Evolutionary conservation across 2,113 vertebrate species (phyloP).

Genomic region (Mobula hypostoma): DNA sequence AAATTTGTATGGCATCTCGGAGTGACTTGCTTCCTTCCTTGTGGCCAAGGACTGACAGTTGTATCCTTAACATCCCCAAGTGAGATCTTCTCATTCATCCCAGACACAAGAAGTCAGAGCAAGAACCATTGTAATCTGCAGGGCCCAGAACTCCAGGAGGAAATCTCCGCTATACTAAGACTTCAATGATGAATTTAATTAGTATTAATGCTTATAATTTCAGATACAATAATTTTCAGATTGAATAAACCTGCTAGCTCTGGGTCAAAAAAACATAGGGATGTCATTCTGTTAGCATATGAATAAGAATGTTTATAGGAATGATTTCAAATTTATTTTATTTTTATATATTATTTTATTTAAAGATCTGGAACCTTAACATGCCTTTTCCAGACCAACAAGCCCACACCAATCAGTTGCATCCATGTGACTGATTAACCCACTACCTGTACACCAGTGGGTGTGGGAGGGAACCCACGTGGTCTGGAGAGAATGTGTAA

Average conservation of each 20-base stretch:
- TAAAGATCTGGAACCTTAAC: no score
- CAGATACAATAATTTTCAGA: not conserved
- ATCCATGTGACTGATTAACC: no score
- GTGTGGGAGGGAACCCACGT: no score
- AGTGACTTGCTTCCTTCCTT: not conserved
- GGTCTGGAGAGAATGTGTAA: no score
- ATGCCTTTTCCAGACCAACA: no score
- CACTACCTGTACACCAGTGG: no score
- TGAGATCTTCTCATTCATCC: not conserved
- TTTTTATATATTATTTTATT: no score
- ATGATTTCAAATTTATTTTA: not conserved
- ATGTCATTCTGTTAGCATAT: not conserved
- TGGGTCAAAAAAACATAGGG: not conserved
- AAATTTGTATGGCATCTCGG: not conserved
- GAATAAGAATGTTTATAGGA: not conserved
- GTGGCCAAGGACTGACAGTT: not conserved
- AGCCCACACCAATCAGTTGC: no score
- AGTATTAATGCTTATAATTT: not conserved
- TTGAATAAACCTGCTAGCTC: not conserved
- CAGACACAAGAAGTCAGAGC: not conserved
- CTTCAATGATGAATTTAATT: not conserved
- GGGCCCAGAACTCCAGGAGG: not conserved
- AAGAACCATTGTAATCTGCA: not conserved
- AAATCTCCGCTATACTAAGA: not conserved
- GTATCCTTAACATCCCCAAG: not conserved